Evolutionary conservation across 92 coral and sea anemone species (phyloP).

Genomic region (Hydrozoanthus gracilis): DNA sequence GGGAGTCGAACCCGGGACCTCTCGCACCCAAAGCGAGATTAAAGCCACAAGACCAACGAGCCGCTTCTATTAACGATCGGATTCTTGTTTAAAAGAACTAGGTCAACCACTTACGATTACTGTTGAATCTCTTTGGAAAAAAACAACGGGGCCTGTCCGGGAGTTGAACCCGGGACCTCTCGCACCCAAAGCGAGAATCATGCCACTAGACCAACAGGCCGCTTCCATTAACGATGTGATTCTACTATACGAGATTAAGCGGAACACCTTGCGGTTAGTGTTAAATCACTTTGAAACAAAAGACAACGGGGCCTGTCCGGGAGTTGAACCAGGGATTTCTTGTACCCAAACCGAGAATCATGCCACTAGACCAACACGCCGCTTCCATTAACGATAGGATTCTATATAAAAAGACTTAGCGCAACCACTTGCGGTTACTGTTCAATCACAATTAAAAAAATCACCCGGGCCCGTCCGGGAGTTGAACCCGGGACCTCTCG

Average conservation of each 20-base stretch:
- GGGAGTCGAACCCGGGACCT: constrained; percentile 84
- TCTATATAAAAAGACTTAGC: too few species aligned
- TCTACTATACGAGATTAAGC: too few species aligned
- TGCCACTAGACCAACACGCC: constrained; percentile 95
- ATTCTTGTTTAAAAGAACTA: too few species aligned
- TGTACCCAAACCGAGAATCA: constrained; percentile 99
- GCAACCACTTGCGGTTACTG: too few species aligned
- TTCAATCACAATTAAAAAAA: too few species aligned
- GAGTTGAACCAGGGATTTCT: constrained; percentile 96
- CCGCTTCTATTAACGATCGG: too few species aligned
- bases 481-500: constrained; percentile 98
- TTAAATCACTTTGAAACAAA: too few species aligned
- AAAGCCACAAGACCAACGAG: constrained; percentile 83
- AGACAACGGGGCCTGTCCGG: constrained; percentile 61
- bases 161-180: constrained; percentile 97
- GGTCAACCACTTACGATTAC: too few species aligned
- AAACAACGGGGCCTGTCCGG: constrained; percentile 62
- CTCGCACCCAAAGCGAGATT: constrained; percentile 87
- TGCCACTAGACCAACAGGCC: constrained; percentile 95
- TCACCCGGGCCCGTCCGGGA: constrained; percentile 86
- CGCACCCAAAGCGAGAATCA: constrained; percentile 99
- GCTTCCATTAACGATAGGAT: too few species aligned
- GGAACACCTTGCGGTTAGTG: too few species aligned
- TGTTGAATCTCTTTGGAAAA: too few species aligned
- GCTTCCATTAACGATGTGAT: too few species aligned